Conservation (phyloP, 35 echinoderm and acorn worm species). For the Strongylocentrotus purpuratus region DNA sequence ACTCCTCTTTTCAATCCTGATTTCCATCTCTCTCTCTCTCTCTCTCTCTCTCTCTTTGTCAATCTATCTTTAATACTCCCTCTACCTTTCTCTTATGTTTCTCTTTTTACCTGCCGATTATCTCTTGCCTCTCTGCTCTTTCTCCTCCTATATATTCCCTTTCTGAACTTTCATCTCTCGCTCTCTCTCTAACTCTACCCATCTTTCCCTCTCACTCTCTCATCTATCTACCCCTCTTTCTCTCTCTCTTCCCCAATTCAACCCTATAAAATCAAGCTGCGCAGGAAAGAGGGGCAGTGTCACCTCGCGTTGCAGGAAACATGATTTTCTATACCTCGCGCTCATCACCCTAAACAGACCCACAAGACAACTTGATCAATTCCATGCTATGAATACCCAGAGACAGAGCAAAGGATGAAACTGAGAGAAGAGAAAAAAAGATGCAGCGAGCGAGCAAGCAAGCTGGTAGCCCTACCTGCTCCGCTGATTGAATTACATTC, state of each 20-base stretch:
- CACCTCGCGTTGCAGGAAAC: neutral
- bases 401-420: neutral
- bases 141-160: neutral
- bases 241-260: neutral
- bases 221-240: neutral
- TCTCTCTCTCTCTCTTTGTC: neutral
- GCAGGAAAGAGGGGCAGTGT: neutral
- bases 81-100: too few relatives aligned
- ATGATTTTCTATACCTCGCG: neutral
- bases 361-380: slow-evolving; percentile 39
- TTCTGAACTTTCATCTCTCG: neutral
- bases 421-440: neutral
- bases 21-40: neutral
- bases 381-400: neutral
- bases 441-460: neutral
- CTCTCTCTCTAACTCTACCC: neutral
- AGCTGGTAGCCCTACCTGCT: slow-evolving; percentile 33
- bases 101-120: too few relatives aligned
- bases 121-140: too few relatives aligned
- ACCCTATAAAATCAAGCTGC: neutral
- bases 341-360: slow-evolving; percentile 28
- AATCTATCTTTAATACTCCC: neutral
- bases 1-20: neutral
- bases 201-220: neutral
- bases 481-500: slow-evolving; percentile 20